A percentile compares a stretch with the other conserved stretches of the same genome.
Conservation (phyloP, 2,797 vertebrate species). For the Gymnothorax javanicus region DNA sequence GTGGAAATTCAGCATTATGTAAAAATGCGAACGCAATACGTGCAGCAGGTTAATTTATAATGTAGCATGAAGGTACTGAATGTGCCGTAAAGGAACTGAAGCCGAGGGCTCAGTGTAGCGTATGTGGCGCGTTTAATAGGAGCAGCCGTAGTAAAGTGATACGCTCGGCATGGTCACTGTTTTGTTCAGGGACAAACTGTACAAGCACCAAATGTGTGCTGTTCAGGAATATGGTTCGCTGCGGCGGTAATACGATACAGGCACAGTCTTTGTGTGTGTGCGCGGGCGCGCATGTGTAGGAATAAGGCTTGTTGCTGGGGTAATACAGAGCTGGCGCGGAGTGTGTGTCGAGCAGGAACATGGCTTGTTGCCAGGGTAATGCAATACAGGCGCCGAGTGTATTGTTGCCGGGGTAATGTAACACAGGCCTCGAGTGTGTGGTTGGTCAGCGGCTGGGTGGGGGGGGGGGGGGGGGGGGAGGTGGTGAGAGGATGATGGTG, state of each 20-base stretch:
- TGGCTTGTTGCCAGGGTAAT: constrained; percentile 44
- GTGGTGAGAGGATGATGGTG: background rate
- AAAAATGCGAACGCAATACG: constrained; percentile 38
- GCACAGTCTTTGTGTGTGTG: constrained; percentile 27
- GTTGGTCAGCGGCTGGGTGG: background rate
- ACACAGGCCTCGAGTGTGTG: background rate
- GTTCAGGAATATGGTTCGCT: constrained; percentile 29
- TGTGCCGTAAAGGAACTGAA: background rate
- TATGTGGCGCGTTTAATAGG: background rate
- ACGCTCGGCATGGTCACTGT: constrained; percentile 29
- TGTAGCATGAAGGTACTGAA: background rate
- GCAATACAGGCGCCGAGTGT: constrained; percentile 35
- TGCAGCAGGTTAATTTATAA: background rate
- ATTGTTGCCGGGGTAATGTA: constrained; percentile 15
- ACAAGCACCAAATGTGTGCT: constrained; percentile 25
- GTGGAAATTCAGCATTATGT: background rate
- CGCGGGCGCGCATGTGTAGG: background rate
- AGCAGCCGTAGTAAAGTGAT: constrained; percentile 47
- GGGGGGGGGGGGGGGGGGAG: background rate
- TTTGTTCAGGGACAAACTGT: background rate
- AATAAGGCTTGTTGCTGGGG: constrained; percentile 36
- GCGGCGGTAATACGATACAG: constrained; percentile 45
- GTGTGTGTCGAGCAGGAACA: constrained; percentile 32
- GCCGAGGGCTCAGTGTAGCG: background rate
- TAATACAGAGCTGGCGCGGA: constrained; percentile 26